Evolutionary conservation across 2,888 invertebrate genomes (phyloP).

Genomic region (Hydrotaea diabolus): DNA sequence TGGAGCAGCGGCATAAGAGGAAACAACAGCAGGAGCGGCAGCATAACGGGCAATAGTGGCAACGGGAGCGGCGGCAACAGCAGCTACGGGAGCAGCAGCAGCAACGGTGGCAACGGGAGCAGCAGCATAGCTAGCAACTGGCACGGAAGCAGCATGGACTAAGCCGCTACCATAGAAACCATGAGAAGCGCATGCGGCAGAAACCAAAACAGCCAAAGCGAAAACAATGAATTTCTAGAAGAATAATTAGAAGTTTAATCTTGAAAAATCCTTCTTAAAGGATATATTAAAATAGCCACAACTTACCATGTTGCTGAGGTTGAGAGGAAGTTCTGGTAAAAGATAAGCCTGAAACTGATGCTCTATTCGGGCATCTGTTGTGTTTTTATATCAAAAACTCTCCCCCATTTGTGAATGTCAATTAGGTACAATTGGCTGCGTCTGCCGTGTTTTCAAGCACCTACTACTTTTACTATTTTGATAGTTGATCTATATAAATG

Average conservation of each 20-base stretch:
- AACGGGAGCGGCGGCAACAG: constrained; percentile 40
- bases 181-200: constrained; percentile 64
- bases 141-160: constrained; percentile 69
- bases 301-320: constrained; percentile 35
- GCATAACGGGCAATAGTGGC: background rate
- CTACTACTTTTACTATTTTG: too few relatives aligned
- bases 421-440: too few relatives aligned
- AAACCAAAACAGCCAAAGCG: constrained; percentile 65
- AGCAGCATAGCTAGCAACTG: background rate
- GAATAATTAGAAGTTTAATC: background rate
- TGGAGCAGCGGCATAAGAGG: background rate
- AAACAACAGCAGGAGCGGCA: background rate
- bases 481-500: too few relatives aligned
- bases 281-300: background rate
- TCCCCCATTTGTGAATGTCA: too few relatives aligned
- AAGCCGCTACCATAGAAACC: constrained; percentile 64
- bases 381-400: constrained; percentile 51
- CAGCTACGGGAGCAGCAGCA: background rate
- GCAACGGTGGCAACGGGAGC: background rate
- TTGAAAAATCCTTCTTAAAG: background rate
- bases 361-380: background rate
- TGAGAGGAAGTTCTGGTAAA: background rate
- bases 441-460: too few relatives aligned
- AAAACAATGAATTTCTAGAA: constrained; percentile 41
- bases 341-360: constrained; percentile 40